These are phyloP conservation scores for Noctua janthe DNA, from an alignment of 2,888 invertebrate genomes.

Conservation along the genomic window DNA sequence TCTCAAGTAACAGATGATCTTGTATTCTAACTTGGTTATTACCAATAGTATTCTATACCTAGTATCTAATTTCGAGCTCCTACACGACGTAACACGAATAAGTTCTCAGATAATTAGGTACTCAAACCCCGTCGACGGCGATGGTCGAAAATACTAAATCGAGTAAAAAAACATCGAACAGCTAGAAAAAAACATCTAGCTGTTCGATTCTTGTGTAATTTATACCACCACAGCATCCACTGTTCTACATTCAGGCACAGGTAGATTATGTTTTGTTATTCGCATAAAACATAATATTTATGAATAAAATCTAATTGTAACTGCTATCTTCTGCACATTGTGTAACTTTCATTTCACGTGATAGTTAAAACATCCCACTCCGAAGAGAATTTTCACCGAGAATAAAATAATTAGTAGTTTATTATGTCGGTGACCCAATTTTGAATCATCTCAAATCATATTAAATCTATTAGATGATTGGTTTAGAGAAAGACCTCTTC, in stretches of 20 bases:
- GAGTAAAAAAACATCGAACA: too few relatives aligned
- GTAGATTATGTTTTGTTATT: conserved; percentile 14
- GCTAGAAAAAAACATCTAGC: background rate
- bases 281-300: background rate
- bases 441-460: conserved; percentile 34
- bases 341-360: background rate
- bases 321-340: background rate
- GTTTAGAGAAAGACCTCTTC: conserved; percentile 58
- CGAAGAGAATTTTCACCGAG: background rate
- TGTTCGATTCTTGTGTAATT: conserved; percentile 7
- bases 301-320: conserved; percentile 17
- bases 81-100: conserved; percentile 19
- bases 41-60: conserved; percentile 1
- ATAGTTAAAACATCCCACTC: conserved; percentile 4
- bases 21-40: conserved; percentile 12
- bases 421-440: conserved; percentile 19
- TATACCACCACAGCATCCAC: conserved; percentile 1
- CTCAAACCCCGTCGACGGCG: background rate
- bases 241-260: conserved; percentile 20
- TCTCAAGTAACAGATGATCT: conserved; percentile 1
- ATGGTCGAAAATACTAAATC: conserved; percentile 5
- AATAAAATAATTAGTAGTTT: conserved; percentile 16
- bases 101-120: conserved; percentile 24
- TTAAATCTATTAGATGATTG: conserved; percentile 50
- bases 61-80: conserved; percentile 13